These are phyloP conservation scores for Sinocyclocheilus grahami DNA, from an alignment of 2,113 vertebrate species.

Conservation along the genomic window DNA sequence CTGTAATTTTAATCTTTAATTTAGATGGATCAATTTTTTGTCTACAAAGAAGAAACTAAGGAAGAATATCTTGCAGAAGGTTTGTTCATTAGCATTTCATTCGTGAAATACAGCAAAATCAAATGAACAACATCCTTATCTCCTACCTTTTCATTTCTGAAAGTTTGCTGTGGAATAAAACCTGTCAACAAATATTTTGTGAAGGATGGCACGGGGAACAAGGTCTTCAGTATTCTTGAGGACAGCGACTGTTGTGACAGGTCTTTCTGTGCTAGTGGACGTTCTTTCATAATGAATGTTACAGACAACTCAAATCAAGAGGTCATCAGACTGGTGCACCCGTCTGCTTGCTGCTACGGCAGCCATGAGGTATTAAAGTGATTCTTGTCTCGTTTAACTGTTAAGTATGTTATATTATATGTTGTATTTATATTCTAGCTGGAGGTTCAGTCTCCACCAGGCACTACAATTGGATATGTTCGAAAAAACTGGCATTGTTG, in stretches of 20 bases:
- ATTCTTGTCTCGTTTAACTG: not conserved
- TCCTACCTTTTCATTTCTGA: not conserved
- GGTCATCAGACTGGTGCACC: conserved; percentile 73
- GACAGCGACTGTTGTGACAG: conserved; percentile 76
- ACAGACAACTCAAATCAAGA: conserved; percentile 76
- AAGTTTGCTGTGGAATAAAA: conserved; percentile 50
- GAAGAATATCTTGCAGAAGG: too few species aligned
- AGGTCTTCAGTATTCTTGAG: conserved; percentile 78
- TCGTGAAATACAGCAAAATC: not conserved
- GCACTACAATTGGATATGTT: conserved; percentile 77
- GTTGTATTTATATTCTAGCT: not conserved
- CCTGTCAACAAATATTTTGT: conserved; percentile 80
- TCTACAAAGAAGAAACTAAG: too few species aligned
- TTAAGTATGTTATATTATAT: not conserved
- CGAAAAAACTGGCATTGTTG: conserved; percentile 78
- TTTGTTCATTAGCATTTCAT: too few species aligned
- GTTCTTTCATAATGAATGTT: conserved; percentile 77
- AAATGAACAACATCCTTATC: not conserved
- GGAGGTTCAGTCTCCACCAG: conserved; percentile 71
- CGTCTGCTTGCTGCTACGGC: conserved; percentile 73
- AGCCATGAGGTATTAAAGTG: conserved; percentile 76
- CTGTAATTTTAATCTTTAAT: too few species aligned
- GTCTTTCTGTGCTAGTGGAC: conserved; percentile 68
- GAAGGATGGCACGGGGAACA: conserved; percentile 79
- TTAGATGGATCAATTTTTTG: too few species aligned